A percentile compares a stretch with the other conserved stretches of the same genome.
These are phyloP conservation scores for Berghia stephanieae DNA, from an alignment of 1,140 invertebrate species.

Conservation along the genomic window DNA sequence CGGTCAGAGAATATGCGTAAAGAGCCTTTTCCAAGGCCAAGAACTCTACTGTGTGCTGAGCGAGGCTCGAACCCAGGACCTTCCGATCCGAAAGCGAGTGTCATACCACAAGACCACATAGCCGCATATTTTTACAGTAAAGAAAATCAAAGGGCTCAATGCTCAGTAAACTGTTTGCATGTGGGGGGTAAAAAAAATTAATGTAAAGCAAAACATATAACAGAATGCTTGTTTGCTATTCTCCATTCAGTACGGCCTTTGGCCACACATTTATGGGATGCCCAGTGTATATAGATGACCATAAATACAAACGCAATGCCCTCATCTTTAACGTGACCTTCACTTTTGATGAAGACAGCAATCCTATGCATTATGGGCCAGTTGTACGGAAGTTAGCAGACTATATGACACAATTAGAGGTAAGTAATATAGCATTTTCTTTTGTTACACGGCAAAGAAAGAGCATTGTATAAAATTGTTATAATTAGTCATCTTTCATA, in stretches of 20 bases:
- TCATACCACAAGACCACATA: too few species aligned
- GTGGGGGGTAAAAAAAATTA: not conserved
- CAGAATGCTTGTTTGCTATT: not conserved
- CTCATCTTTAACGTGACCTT: slow-evolving; percentile 96
- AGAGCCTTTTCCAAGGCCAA: too few species aligned
- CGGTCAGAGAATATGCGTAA: too few species aligned
- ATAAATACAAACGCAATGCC: slow-evolving; percentile 91
- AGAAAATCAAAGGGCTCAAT: too few species aligned
- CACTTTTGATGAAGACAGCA: slow-evolving; percentile 78
- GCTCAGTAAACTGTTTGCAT: too few species aligned
- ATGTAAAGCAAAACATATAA: not conserved
- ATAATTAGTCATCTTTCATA: not conserved
- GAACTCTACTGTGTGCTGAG: too few species aligned
- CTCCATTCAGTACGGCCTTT: slow-evolving; percentile 80
- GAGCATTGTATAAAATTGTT: not conserved
- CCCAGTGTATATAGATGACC: slow-evolving; percentile 87
- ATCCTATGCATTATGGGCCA: slow-evolving; percentile 87
- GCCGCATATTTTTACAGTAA: too few species aligned
- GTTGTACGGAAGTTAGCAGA: slow-evolving; percentile 92
- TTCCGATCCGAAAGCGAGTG: too few species aligned
- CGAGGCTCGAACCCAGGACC: too few species aligned
- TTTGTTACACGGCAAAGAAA: too few species aligned
- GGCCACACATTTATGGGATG: slow-evolving; percentile 92
- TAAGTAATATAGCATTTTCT: too few species aligned
- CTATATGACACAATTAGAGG: slow-evolving; percentile 79